Percentiles rank a stretch among this genome's conserved stretches.
Evolutionary conservation across 2,888 invertebrate species (phyloP).

Genomic region (Brachynemurus nebulosus): DNA sequence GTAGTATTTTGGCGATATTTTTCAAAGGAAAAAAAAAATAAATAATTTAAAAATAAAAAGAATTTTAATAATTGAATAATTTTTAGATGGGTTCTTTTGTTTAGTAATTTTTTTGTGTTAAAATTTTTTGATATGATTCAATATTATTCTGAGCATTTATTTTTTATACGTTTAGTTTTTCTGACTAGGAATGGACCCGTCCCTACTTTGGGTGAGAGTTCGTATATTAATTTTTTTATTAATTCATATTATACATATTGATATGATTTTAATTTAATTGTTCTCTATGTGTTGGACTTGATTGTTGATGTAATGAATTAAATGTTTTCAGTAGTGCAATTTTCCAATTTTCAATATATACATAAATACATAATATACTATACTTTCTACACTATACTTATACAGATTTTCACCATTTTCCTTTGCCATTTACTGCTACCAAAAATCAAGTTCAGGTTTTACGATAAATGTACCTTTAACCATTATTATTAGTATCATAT

Average conservation of each 20-base stretch:
- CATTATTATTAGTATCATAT: too few species aligned
- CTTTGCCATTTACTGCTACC: too few species aligned
- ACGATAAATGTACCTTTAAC: too few species aligned
- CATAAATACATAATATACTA: too few species aligned
- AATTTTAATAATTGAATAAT: too few species aligned
- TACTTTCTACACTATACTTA: too few species aligned
- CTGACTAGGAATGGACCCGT: slow-evolving; percentile 50
- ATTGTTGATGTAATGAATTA: too few species aligned
- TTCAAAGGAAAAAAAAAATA: neutral
- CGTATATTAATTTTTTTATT: slow-evolving; percentile 22
- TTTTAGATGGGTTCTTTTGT: neutral
- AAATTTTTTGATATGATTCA: neutral
- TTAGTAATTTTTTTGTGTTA: neutral
- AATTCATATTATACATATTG: neutral
- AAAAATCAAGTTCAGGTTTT: too few species aligned
- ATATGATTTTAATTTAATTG: neutral
- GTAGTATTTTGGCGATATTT: neutral
- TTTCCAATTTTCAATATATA: too few species aligned
- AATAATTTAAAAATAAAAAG: neutral
- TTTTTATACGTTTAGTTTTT: slow-evolving; percentile 43
- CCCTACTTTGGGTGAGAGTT: slow-evolving; percentile 49
- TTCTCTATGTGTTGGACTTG: neutral
- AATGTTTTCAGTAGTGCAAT: too few species aligned
- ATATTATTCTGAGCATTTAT: slow-evolving; percentile 19
- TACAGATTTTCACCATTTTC: too few species aligned